Conservation (phyloP, 2,888 invertebrate genomes). For the Chydorus sphaericus region DNA sequence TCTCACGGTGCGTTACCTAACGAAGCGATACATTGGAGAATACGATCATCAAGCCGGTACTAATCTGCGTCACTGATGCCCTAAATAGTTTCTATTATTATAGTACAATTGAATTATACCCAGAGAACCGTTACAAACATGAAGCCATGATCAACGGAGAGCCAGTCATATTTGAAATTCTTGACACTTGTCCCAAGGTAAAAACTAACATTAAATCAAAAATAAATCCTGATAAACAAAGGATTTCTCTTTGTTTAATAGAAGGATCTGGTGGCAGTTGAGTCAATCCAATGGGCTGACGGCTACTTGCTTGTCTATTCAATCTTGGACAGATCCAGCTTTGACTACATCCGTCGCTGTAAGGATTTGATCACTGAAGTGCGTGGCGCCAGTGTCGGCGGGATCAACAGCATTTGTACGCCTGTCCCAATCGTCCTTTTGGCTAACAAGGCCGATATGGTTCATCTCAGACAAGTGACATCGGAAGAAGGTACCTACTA, state of each 20-base stretch:
- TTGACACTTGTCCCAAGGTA: slow-evolving; percentile 79
- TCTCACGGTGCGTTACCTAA: slow-evolving; percentile 74
- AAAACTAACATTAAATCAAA: slow-evolving; percentile 20
- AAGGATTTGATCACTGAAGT: slow-evolving; percentile 42
- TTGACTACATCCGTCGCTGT: slow-evolving; percentile 63
- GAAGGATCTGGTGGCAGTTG: slow-evolving; percentile 31
- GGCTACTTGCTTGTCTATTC: slow-evolving; percentile 77
- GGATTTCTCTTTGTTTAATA: background rate
- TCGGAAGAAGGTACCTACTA: slow-evolving; percentile 53
- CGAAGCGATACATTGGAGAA: slow-evolving; percentile 86
- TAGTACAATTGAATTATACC: slow-evolving; percentile 21
- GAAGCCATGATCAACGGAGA: slow-evolving; percentile 78
- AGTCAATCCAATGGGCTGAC: slow-evolving; percentile 77
- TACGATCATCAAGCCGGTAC: slow-evolving; percentile 85
- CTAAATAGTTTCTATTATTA: background rate
- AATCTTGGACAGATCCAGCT: slow-evolving; percentile 70
- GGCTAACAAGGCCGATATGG: slow-evolving; percentile 81
- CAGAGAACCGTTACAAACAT: slow-evolving; percentile 80
- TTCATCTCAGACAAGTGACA: slow-evolving; percentile 73
- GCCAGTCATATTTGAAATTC: slow-evolving; percentile 74
- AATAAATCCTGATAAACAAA: background rate
- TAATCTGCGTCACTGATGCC: background rate
- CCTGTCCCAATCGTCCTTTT: slow-evolving; percentile 56
- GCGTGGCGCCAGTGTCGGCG: slow-evolving; percentile 25
- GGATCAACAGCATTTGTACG: background rate